A percentile compares a stretch with the other conserved stretches of the same genome.
These are phyloP conservation scores for Clamator glandarius DNA, from an alignment of 2,797 vertebrate genomes.

Conservation along the genomic window DNA sequence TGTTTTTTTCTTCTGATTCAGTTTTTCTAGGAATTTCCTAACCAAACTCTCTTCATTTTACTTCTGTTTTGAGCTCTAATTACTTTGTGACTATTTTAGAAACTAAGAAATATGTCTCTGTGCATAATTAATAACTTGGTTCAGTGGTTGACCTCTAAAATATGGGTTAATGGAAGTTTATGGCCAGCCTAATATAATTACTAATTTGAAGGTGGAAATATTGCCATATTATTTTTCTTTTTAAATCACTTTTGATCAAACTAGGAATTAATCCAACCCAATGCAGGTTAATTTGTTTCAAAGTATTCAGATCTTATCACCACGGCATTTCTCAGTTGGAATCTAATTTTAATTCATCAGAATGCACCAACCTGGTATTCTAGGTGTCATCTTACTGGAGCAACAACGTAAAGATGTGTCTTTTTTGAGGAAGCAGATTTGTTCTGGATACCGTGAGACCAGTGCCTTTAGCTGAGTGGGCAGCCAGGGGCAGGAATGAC, in stretches of 20 bases:
- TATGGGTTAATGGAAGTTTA: background rate
- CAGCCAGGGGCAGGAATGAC: background rate
- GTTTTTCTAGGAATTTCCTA: background rate
- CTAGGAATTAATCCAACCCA: background rate
- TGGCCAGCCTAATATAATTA: background rate
- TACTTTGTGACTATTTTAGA: background rate
- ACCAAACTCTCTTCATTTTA: background rate
- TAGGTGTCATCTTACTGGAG: no score
- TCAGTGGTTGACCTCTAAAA: conserved; percentile 4
- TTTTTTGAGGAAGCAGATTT: no score
- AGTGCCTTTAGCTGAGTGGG: background rate
- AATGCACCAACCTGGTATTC: background rate
- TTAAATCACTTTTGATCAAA: background rate
- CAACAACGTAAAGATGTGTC: no score
- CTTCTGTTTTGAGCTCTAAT: background rate
- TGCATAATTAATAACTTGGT: background rate
- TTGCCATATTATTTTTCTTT: background rate
- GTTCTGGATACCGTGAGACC: no score
- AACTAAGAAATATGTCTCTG: background rate
- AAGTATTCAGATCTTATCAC: background rate
- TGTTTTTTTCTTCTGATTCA: background rate
- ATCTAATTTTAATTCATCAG: background rate
- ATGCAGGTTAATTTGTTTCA: background rate
- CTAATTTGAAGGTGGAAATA: background rate
- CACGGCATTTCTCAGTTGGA: background rate